Evolutionary conservation across 2,797 vertebrate genomes (phyloP).

Genomic region (Gastrophryne carolinensis): DNA sequence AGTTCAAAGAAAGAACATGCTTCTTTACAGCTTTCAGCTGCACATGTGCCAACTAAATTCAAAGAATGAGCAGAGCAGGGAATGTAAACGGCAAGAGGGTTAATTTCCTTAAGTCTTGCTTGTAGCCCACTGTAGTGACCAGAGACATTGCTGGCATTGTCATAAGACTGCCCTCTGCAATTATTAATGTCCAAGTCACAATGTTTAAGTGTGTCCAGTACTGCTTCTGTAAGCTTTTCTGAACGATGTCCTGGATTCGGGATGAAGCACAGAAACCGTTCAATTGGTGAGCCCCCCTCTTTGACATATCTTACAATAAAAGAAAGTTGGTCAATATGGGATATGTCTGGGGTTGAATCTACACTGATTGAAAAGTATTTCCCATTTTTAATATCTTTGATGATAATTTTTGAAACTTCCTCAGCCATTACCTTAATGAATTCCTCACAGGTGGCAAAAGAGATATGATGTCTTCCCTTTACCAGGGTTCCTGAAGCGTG

Average conservation of each 20-base stretch:
- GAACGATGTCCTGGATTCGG: constrained; percentile 1
- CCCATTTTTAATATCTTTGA: not conserved
- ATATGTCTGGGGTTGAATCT: not conserved
- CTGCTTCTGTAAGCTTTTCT: not conserved
- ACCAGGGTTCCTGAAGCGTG: not conserved
- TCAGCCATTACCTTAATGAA: not conserved
- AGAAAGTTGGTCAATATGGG: not conserved
- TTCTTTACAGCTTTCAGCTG: not conserved
- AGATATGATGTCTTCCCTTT: not conserved
- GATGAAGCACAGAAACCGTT: not conserved
- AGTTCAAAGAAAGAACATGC: not conserved
- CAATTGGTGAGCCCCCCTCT: not conserved
- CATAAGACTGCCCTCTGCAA: not conserved
- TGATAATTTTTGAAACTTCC: not conserved
- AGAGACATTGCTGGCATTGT: constrained; percentile 1
- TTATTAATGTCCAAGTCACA: not conserved
- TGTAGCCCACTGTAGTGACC: not conserved
- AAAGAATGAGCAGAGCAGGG: not conserved
- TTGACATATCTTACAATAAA: not conserved
- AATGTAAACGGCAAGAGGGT: constrained; percentile 6
- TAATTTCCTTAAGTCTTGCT: not conserved
- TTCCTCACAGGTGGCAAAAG: not conserved
- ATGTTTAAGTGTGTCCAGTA: not conserved
- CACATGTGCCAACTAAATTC: not conserved
- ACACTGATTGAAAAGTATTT: not conserved